phyloP scores from a whole-genome alignment of 2,797 vertebrate species.

The Onychomys torridus region DNA sequence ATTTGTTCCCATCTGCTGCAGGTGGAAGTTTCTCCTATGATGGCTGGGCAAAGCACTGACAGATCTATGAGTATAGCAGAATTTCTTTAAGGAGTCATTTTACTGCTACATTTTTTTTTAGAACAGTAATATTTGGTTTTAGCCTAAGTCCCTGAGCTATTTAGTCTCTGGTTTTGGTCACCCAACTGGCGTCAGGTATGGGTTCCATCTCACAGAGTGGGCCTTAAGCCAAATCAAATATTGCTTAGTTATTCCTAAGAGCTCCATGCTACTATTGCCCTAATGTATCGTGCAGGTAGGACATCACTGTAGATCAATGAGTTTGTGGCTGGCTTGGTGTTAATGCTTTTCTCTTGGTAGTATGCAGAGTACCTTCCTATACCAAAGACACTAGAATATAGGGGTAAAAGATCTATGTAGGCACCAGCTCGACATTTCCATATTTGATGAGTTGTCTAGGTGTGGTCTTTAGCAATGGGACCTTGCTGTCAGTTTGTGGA shows the following conservation, averaged over 20 bases:
- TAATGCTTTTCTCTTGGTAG: neutral
- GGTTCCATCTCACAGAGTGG: neutral
- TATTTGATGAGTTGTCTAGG: neutral
- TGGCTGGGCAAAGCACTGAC: neutral
- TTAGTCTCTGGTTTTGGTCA: neutral
- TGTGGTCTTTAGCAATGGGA: neutral
- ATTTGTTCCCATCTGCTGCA: neutral
- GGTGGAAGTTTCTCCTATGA: neutral
- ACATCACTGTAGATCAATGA: neutral
- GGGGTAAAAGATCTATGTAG: neutral
- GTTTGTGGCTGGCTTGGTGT: neutral
- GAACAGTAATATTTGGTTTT: neutral
- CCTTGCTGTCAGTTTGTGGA: neutral
- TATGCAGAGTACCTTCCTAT: neutral
- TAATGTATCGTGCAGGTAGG: neutral
- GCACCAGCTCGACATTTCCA: neutral
- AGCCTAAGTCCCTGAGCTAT: neutral
- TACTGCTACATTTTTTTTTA: neutral
- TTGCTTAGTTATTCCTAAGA: neutral
- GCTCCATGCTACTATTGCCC: no score
- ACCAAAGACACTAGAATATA: neutral
- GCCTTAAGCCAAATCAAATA: neutral
- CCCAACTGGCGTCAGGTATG: neutral
- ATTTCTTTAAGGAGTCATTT: neutral
- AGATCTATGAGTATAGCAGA: neutral